Percentiles rank a stretch among this genome's conserved stretches.
Evolutionary conservation across 1,140 invertebrate species (phyloP).

Genomic region (Drosophila lacteicornis): DNA sequence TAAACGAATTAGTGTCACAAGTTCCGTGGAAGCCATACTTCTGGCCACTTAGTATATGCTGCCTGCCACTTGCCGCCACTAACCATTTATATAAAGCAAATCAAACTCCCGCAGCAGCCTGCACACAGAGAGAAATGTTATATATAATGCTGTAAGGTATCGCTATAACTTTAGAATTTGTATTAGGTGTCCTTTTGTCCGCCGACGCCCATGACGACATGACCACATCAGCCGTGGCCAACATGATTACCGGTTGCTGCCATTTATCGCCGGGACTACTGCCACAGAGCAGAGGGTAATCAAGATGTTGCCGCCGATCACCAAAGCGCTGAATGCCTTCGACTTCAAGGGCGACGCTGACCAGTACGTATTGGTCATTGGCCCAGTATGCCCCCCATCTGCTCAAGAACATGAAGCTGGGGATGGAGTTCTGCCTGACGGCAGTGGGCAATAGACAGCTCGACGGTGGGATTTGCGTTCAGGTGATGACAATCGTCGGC

Average conservation of each 20-base stretch:
- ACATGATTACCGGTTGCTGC: slow-evolving; percentile 72
- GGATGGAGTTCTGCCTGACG: slow-evolving; percentile 89
- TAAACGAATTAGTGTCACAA: slow-evolving; percentile 1
- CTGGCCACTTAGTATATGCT: slow-evolving; percentile 15
- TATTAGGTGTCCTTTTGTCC: slow-evolving; percentile 33
- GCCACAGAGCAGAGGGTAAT: slow-evolving; percentile 86
- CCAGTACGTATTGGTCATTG: slow-evolving; percentile 87
- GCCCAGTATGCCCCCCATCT: slow-evolving; percentile 88
- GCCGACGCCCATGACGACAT: slow-evolving; percentile 66
- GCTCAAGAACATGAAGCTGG: slow-evolving; percentile 88
- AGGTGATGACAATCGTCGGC: slow-evolving; percentile 89
- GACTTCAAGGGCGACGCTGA: slow-evolving; percentile 86
- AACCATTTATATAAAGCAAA: slow-evolving; percentile 26
- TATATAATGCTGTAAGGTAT: neutral
- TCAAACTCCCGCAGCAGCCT: slow-evolving; percentile 8
- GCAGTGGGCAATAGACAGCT: slow-evolving; percentile 87
- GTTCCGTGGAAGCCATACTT: slow-evolving; percentile 49
- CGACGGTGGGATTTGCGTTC: slow-evolving; percentile 88
- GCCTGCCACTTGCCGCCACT: slow-evolving; percentile 13
- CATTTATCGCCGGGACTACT: slow-evolving; percentile 70
- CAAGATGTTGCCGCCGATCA: slow-evolving; percentile 87
- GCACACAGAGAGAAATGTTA: slow-evolving; percentile 12
- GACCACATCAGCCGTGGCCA: slow-evolving; percentile 66
- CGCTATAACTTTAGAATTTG: neutral
- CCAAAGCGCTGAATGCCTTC: slow-evolving; percentile 87